Base-by-base conservation (phyloP, 2,797 vertebrate species). In the Phoxinus dragarum region DNA sequence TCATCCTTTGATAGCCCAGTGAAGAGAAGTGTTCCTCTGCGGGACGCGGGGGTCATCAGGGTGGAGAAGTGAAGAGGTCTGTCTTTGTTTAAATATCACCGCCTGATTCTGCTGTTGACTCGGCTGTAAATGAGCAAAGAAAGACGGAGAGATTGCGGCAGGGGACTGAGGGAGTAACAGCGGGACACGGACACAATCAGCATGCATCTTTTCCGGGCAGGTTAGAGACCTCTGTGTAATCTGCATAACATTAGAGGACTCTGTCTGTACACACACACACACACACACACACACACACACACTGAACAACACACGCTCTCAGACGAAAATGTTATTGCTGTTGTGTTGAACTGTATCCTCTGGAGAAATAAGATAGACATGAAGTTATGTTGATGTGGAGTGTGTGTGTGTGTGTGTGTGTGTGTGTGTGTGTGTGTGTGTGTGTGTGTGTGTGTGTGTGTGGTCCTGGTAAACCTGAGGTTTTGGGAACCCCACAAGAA, bases 51-150 rank as follows among this genome's bases (percentile, higher is more conserved):
- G 27, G 84, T 59, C n/a, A 71, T 71, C 3, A 21, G 52, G 69
- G 38, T 34, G 44, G n/a, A 56, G 61, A 80, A 67, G 74, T 84
- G 61, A 47, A 81, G 80, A 83, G 66, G 64, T 79, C 84, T 76
- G 16, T 9, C 73, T 78, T 21, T 82, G 68, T 84, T 78, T 76
- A 86, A 87, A 87, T 81, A 87, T 21, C 85, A 73, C 80, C 56
- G 72, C 14, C 71, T 85, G 52, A 80, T 86, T 83, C 80, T 59
- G 56, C 42, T 77, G 80, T 82, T 87, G 80, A 61, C 83, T 73
- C 71, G 8, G 27, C 59, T 47, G 61, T 34, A 71, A 80, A 80
- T 73, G 52, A 80, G 54, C 84, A 85, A 85, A 85, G 75, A 72
- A 72, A n/a, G 40, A 21, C 49, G 11, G 54, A 64, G 54, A 73